These are phyloP conservation scores for Lethrus apterus DNA, from an alignment of 1,140 invertebrate genomes.

Conservation along the genomic window DNA sequence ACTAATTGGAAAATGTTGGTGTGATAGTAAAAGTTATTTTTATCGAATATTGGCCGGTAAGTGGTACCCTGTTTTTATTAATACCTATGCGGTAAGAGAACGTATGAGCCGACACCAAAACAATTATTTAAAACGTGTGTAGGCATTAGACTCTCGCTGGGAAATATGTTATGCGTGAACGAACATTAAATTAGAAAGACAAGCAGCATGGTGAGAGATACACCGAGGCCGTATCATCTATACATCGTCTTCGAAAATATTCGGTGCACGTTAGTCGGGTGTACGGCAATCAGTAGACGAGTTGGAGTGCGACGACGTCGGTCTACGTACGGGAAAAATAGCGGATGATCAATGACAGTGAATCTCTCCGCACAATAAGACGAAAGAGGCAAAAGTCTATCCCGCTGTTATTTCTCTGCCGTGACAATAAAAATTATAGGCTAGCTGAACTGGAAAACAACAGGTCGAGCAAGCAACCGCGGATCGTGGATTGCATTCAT, in stretches of 20 bases:
- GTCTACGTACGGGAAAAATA: constrained; percentile 11
- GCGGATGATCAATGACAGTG: constrained; percentile 19
- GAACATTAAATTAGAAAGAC: constrained; percentile 34
- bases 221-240: constrained; percentile 21
- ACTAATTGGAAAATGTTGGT: constrained; percentile 10
- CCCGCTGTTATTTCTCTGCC: constrained; percentile 47
- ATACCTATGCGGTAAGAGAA: constrained; percentile 3
- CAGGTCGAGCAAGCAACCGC: constrained; percentile 43
- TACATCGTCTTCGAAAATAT: neutral
- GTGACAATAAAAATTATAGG: constrained; percentile 61
- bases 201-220: constrained; percentile 29
- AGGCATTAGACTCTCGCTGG: constrained; percentile 31
- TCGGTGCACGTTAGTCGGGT: constrained; percentile 14
- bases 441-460: constrained; percentile 57
- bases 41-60: constrained; percentile 6
- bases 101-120: constrained; percentile 23
- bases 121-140: constrained; percentile 32
- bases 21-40: constrained; percentile 8
- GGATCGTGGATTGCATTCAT: constrained; percentile 57
- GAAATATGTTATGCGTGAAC: constrained; percentile 34
- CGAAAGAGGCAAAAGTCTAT: constrained; percentile 31
- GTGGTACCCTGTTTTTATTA: constrained; percentile 12
- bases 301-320: neutral
- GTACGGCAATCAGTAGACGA: constrained; percentile 8
- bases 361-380: constrained; percentile 32